Evolutionary conservation across 2,888 invertebrate genomes (phyloP), one percentile per base, ranked within the genome.

Genomic region (Cephus runcator): DNA sequence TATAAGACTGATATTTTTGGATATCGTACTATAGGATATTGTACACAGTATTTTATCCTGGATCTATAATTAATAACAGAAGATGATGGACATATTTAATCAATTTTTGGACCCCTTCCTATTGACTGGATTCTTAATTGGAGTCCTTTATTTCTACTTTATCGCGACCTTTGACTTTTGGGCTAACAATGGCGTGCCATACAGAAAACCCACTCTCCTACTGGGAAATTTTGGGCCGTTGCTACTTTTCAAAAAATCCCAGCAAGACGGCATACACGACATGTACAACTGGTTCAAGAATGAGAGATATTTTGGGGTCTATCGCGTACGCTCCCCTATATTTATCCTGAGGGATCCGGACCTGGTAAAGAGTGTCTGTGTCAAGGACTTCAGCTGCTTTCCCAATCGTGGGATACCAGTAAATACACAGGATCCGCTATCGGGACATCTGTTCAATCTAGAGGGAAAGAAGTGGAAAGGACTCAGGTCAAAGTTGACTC

Each of bases 401-500:
- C 81, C 82, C 31, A 91, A 90, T 79, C 87, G 91, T 23, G 91
- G 90, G 4, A 90, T 91, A 74, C 87, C 89, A 11, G 85, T 90
- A 3, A 91, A 90, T 69, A 77, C 83, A 9, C 83, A 87, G 80
- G 91, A 92, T 76, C 90, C 92, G 0, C 82, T 92, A 4, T 88
- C 89, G 11, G 90, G 88, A 0, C 90, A 92, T 81, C 85, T 93
- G 4, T 91, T 92, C 84, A 91, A 90, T 79, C 86, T 92, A 36
- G 90, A 91, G 76, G 93, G 92, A 1, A 82, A 87, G 11, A 89
- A 90, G 36, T 93, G 93, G 93, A 91, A 90, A 78, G 85, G 85
- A n/a, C 85, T 92, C 4, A 87, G 93, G 56, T 85, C 91, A 2
- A 92, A 92, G 77, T 83, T 93, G 56, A 92, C 92, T 0, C 93